Evolutionary conservation across 2,797 vertebrate species (phyloP), one percentile per base, ranked within the genome.

Genomic region (Pantherophis vulpinus): DNA sequence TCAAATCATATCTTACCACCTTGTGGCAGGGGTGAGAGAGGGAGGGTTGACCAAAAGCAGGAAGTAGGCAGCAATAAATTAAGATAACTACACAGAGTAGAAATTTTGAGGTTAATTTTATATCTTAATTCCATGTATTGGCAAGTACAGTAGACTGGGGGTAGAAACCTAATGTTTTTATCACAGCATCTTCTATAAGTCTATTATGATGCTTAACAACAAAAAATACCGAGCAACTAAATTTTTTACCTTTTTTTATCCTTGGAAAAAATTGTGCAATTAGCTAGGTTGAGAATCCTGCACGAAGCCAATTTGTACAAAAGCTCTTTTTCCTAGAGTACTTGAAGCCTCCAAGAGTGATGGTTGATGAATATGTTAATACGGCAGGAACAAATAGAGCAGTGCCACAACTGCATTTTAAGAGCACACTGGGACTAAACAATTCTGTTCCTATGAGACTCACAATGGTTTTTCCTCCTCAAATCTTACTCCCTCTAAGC

Each of bases 341-440:
- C 86, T 83, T 94, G 95, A 94, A 95, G 58, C 47, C 74, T 94
- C 92, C 63, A 93, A 88, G 89, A 42, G 74, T 32, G 90, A 42
- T 42, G 88, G 0, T 1, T 90, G 95, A 63, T 59, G 55, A 91
- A 60, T 91, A 59, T 94, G 95, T 90, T 93, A 88, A 37, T 1
- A 91, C 90, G 51, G 79, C 94, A 37, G 87, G 0, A 94, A 88
- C 93, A 94, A 94, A 91, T 59, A 88, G 70, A 0, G 0, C 87
- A 23, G 60, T 37, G 27, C 58, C 18, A 91, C 61, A 87, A 93
- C 89, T 0, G 2, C 42, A n/a, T 91, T 90, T 90, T 91, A 88
- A 95, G 93, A 94, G 89, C 92, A 94, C 56, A 91, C 91, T 95
- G 93, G 74, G 59, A 66, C 91, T 90, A 95, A 93, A 95, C 1